Evolutionary conservation across 2,113 vertebrate genomes (phyloP).

Genomic region (Oreotrochilus melanogaster): DNA sequence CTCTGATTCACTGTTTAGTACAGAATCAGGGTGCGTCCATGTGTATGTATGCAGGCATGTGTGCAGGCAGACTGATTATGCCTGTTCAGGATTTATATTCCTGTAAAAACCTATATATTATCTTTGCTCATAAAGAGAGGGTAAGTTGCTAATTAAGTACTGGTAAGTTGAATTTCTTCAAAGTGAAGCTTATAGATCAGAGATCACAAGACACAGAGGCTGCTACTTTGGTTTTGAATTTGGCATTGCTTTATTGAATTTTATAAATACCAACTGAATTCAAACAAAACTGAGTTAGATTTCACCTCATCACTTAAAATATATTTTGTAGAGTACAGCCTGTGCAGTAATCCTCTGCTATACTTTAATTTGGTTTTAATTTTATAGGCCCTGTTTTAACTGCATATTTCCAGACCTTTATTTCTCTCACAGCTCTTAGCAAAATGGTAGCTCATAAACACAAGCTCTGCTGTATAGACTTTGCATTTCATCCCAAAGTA

Average conservation of each 20-base stretch:
- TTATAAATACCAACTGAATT: slow-evolving; percentile 82
- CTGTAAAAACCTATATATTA: slow-evolving; percentile 29
- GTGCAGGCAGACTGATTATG: not conserved
- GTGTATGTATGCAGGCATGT: not conserved
- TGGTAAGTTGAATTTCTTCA: slow-evolving; percentile 69
- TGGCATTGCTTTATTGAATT: slow-evolving; percentile 76
- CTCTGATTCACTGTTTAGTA: slow-evolving; percentile 58
- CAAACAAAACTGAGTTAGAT: slow-evolving; percentile 83
- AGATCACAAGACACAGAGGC: slow-evolving; percentile 55
- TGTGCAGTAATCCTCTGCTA: slow-evolving; percentile 86
- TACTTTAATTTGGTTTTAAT: slow-evolving; percentile 92
- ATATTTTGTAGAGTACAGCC: slow-evolving; percentile 83
- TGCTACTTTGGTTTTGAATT: slow-evolving; percentile 76
- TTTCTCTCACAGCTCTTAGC: slow-evolving; percentile 90
- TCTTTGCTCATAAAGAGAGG: slow-evolving; percentile 37
- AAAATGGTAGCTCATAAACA: slow-evolving; percentile 94
- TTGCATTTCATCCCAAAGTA: slow-evolving; percentile 97
- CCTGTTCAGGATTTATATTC: slow-evolving; percentile 35
- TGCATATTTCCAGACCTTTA: slow-evolving; percentile 89
- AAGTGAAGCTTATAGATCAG: slow-evolving; percentile 68
- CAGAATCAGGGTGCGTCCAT: not conserved
- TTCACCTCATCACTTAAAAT: slow-evolving; percentile 85
- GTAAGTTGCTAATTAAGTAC: slow-evolving; percentile 77
- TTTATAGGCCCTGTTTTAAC: slow-evolving; percentile 90
- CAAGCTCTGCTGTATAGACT: slow-evolving; percentile 95